Evolutionary conservation across 2,888 invertebrate species (phyloP).

Genomic region (Diadegma fenestrale): DNA sequence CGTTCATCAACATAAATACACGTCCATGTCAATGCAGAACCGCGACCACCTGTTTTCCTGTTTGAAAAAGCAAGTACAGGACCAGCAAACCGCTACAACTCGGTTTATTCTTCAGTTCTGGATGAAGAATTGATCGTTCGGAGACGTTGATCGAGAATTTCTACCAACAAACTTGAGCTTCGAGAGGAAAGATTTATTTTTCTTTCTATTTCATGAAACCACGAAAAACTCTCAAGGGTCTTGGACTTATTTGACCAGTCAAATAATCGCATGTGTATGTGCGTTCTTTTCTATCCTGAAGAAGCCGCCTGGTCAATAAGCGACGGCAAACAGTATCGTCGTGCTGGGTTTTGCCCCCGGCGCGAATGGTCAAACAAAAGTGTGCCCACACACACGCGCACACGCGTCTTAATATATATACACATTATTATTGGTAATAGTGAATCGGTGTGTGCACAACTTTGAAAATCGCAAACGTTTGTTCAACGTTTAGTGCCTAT

Average conservation of each 20-base stretch:
- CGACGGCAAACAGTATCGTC: slow-evolving; percentile 65
- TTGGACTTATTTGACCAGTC: slow-evolving; percentile 45
- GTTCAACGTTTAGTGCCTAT: slow-evolving; percentile 63
- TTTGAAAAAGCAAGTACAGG: slow-evolving; percentile 5
- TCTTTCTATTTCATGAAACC: background rate
- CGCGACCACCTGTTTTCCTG: slow-evolving; percentile 60
- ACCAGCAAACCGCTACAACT: slow-evolving; percentile 15
- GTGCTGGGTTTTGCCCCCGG: slow-evolving; percentile 38
- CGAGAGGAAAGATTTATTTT: background rate
- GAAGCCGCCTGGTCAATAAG: slow-evolving; percentile 64
- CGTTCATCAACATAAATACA: background rate
- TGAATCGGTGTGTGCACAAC: slow-evolving; percentile 30
- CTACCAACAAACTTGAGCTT: slow-evolving; percentile 25
- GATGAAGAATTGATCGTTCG: slow-evolving; percentile 50
- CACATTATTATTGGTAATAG: background rate
- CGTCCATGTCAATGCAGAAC: slow-evolving; percentile 19
- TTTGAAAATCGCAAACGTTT: slow-evolving; percentile 65
- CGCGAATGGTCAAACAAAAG: slow-evolving; percentile 62
- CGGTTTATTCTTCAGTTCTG: slow-evolving; percentile 42
- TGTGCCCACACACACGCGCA: background rate
- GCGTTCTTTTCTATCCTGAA: slow-evolving; percentile 51
- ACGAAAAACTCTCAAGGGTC: slow-evolving; percentile 14
- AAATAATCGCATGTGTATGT: slow-evolving; percentile 12
- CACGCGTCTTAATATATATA: background rate
- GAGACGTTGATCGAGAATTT: slow-evolving; percentile 21